phyloP scores from a whole-genome alignment of 2,888 invertebrate genomes.

The Polydrusus tereticollis region DNA sequence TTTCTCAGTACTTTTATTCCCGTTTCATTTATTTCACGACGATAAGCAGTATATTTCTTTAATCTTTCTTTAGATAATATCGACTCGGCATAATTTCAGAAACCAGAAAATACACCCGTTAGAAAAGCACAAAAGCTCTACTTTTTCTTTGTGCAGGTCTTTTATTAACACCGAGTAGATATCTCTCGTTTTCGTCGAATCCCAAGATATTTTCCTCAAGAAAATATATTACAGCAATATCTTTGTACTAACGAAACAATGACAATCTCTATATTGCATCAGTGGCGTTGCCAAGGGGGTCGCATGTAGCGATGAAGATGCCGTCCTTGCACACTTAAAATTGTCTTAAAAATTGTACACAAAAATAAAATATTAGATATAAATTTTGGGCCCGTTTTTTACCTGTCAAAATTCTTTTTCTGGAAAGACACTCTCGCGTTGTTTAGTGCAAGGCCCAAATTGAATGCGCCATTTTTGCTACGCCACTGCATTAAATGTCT shows the following conservation, averaged over 20 bases:
- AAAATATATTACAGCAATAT: slow-evolving; percentile 48
- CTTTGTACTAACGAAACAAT: slow-evolving; percentile 44
- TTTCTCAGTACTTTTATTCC: neutral
- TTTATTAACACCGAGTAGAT: slow-evolving; percentile 46
- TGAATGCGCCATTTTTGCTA: too few relatives aligned
- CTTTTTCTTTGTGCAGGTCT: slow-evolving; percentile 42
- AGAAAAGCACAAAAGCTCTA: slow-evolving; percentile 33
- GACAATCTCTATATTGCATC: slow-evolving; percentile 45
- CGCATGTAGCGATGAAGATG: too few relatives aligned
- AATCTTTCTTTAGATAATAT: slow-evolving; percentile 34
- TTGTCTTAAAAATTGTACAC: too few relatives aligned
- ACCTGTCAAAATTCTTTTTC: too few relatives aligned
- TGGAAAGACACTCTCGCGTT: too few relatives aligned
- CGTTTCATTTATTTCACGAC: slow-evolving; percentile 18
- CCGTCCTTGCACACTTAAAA: too few relatives aligned
- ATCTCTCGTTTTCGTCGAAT: slow-evolving; percentile 37
- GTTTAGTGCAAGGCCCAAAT: too few relatives aligned
- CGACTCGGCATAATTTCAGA: slow-evolving; percentile 37
- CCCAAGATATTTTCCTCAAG: slow-evolving; percentile 35
- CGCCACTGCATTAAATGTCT: too few relatives aligned
- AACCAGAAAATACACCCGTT: slow-evolving; percentile 30
- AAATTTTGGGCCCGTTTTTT: too few relatives aligned
- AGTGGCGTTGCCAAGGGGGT: too few relatives aligned
- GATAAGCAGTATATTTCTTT: slow-evolving; percentile 32
- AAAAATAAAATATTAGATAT: too few relatives aligned